Base-by-base conservation (phyloP, 1,140 invertebrate genomes). In the Vollenhovia emeryi region DNA sequence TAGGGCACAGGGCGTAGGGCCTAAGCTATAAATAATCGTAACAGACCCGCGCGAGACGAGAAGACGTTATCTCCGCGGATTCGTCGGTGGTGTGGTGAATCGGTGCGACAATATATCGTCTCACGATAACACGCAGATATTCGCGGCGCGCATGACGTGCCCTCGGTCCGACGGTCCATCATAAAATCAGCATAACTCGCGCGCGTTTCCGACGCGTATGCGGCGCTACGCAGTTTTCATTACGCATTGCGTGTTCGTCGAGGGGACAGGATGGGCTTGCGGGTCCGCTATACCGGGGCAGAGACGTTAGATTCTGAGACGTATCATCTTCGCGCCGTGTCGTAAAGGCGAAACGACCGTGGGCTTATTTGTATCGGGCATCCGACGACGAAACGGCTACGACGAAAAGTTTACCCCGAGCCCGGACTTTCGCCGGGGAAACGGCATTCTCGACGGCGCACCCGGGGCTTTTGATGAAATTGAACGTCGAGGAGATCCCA, bases 301-400 rank as follows among this genome's bases (percentile, higher is more conserved):
- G 59, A 71, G 36, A 57, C 13, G 52, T 48, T 82, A 75, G 62
- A 55, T 75, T 86, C 57, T 13, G 27, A 11, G 69, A 60, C 15
- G 57, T 27, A 62, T 59, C 57, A 13, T 79, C 18, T 80, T 88
- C 75, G 85, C 76, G 66, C 64, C 27, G 57, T 9, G 48, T 86
- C 85, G 82, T 89, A 91, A 92, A 92, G 87, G 71, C 43, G 59
- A 69, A 85, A 86, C 86, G 50, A 71, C 45, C 50, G 27, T 64
- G 69, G 21, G 76, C 79, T 76, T 84, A 62, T 87, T 88, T 82
- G 86, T 88, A 80, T 88, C 87, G 82, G 24, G 55, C 69, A 43
- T 5, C n/a, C 27, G 52, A 71, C 30, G 40, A 40, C 50, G 50
- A 3, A 5, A 33, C 1, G 75, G 48, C 45, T 45, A 52, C 18